Evolutionary conservation across 2,797 vertebrate genomes (phyloP).

Genomic region (Momotus momota): DNA sequence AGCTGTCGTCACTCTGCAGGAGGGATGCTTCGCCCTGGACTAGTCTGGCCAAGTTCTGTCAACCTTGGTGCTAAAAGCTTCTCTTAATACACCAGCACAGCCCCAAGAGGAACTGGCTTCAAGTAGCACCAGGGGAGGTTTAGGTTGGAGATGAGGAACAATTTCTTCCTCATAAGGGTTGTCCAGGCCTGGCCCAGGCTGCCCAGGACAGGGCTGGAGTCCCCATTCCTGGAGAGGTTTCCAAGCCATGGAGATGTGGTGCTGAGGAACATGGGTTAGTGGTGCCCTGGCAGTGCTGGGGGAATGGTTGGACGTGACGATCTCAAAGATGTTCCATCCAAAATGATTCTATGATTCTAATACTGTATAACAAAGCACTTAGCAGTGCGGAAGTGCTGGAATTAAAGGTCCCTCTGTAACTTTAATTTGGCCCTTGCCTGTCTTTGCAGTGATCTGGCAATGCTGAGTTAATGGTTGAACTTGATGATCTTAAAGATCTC

Average conservation of each 20-base stretch:
- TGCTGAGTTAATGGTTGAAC: neutral
- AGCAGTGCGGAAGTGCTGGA: neutral
- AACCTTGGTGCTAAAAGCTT: neutral
- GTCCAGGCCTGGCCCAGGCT: neutral
- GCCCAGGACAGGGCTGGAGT: neutral
- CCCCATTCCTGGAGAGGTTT: neutral
- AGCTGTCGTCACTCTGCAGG: fast-evolving
- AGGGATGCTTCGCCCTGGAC: neutral
- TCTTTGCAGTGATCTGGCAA: neutral
- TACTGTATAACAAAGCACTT: neutral
- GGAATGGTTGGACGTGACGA: neutral
- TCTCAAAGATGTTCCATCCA: too few relatives aligned
- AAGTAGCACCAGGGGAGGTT: neutral
- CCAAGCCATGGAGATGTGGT: neutral
- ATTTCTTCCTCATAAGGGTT: neutral
- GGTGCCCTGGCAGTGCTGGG: neutral
- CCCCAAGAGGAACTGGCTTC: neutral
- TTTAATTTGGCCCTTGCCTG: conserved; percentile 24
- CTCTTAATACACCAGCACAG: neutral
- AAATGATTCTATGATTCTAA: neutral
- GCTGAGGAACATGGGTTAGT: neutral
- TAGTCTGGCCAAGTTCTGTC: neutral
- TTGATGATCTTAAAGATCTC: neutral
- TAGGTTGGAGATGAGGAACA: neutral
- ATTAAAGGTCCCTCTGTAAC: conserved; percentile 13